Evolutionary conservation across 30 jellyfish, hydroid and myxozoan species (phyloP).

Genomic region (Euphysa ruthae): DNA sequence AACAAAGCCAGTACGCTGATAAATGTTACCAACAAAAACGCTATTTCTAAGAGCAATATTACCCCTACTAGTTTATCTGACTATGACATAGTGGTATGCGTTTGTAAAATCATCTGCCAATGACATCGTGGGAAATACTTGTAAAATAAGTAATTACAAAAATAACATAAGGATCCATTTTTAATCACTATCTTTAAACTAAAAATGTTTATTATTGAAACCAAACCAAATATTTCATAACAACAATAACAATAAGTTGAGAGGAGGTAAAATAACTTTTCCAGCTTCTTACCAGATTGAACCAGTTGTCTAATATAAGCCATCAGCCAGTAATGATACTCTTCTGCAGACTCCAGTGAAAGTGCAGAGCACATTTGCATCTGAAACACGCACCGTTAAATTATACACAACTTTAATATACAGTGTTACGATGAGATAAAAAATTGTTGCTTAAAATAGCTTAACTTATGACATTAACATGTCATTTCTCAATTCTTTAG

Average conservation of each 20-base stretch:
- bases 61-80: too few relatives aligned
- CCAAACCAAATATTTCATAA: neutral
- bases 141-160: neutral
- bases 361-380: slow-evolving; percentile 56
- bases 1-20: too few relatives aligned
- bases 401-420: too few relatives aligned
- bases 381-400: slow-evolving; percentile 37
- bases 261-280: too few relatives aligned
- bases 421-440: too few relatives aligned
- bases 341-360: slow-evolving; percentile 61
- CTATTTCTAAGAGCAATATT: too few relatives aligned
- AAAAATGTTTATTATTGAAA: neutral
- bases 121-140: neutral
- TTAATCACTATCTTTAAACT: neutral
- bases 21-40: too few relatives aligned
- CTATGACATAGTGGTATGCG: too few relatives aligned
- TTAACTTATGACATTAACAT: too few relatives aligned
- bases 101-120: too few relatives aligned
- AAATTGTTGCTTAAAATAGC: too few relatives aligned
- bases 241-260: neutral
- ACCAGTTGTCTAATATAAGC: slow-evolving; percentile 69
- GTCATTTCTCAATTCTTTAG: too few relatives aligned
- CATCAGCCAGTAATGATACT: slow-evolving; percentile 82
- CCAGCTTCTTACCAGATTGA: slow-evolving; percentile 75
- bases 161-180: neutral